Base-by-base conservation (phyloP, 1,140 invertebrate genomes). In the Macrosteles quadrilineatus region DNA sequence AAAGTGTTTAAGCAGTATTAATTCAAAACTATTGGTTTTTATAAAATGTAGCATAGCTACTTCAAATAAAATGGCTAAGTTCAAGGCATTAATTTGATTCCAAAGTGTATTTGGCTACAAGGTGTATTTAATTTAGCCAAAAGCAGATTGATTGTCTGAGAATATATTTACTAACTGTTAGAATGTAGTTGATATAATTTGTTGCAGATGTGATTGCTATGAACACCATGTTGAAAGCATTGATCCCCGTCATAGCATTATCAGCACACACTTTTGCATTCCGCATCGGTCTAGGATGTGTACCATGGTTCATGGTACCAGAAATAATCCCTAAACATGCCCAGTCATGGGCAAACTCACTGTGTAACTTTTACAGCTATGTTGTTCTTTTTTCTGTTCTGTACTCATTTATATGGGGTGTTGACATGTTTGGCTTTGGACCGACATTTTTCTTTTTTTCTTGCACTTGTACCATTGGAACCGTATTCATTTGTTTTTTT, bases 371-470 rank as follows among this genome's bases (percentile, higher is more conserved):
- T 32, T 77, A 79, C 40, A 85, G 81, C 70, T 86, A 85, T 82
- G 67, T 78, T 3, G 78, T 79, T 65, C 81, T 81, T 0, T 87
- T 87, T 73, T 63, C 85, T 6, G 83, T 87, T 25, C 87, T 85
- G 55, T 85, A 86, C 45, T 78, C 74, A 3, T 82, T 81, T 63
- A 70, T 62, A 1, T 66, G 50, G 2, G 72, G 85, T 32, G 79
- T 82, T 11, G 78, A 80, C 0, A 76, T 81, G 0, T 82, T 94
- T 2, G 92, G 92, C 0, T 84, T 85, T 4, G 85, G 87, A 74
- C 83, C 84, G 14, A 90, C 91, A 0, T 97, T 96, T 82, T 94
- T 90, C 86, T 85, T 95, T 72, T 97, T 95, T 78, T 87, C 88
- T 17, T 82, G 78, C 0, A 86, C 95, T 71, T 94, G 93, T 84